A percentile compares a stretch with the other conserved stretches of the same genome.
Evolutionary conservation across 2,888 invertebrate species (phyloP).

Genomic region (Pristionchus fissidentatus): DNA sequence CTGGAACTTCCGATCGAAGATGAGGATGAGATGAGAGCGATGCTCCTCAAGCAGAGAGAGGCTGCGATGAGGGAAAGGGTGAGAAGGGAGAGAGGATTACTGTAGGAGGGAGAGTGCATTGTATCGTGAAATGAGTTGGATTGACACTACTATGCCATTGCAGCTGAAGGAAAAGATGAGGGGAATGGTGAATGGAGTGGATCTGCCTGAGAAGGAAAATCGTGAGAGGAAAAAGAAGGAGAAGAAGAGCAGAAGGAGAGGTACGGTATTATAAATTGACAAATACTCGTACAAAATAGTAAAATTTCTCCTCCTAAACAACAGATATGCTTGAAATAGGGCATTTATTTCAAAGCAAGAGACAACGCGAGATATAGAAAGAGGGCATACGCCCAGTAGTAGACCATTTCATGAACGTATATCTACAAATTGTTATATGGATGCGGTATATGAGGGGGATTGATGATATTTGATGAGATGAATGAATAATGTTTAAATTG

Average conservation of each 20-base stretch:
- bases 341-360: no score
- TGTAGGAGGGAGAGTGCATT: not conserved
- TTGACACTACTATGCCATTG: not conserved
- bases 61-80: conserved; percentile 59
- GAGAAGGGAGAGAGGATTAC: not conserved
- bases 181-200: not conserved
- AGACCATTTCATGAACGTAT: no score
- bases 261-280: no score
- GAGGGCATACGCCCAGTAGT: no score
- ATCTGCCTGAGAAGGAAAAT: conserved; percentile 42
- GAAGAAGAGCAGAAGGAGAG: conserved; percentile 20
- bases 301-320: no score
- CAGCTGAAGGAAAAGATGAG: conserved; percentile 51
- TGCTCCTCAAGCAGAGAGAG: conserved; percentile 58
- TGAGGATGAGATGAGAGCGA: conserved; percentile 57
- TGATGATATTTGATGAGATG: no score
- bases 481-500: not conserved
- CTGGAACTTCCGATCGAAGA: conserved; percentile 50
- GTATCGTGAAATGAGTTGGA: no score
- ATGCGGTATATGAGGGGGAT: no score
- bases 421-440: no score
- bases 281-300: no score
- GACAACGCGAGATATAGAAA: no score
- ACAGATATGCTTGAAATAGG: no score
- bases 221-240: conserved; percentile 40